These are phyloP conservation scores for Anoplopoma fimbria DNA, from an alignment of 2,113 vertebrate species.

Conservation along the genomic window DNA sequence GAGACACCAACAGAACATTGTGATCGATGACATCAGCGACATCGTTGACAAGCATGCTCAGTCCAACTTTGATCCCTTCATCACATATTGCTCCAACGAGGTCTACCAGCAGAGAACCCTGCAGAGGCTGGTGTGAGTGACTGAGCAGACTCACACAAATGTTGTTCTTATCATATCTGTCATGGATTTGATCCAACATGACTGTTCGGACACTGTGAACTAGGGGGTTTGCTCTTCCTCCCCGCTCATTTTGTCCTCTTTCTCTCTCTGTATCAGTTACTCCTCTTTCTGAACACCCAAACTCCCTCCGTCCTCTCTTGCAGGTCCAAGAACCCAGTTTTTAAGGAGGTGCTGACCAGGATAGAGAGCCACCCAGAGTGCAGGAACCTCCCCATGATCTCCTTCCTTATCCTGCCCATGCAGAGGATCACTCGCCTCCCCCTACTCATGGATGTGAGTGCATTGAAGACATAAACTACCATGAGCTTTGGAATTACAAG, in stretches of 20 bases:
- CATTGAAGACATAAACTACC: slow-evolving; percentile 19
- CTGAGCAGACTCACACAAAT: neutral
- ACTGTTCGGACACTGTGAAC: slow-evolving; percentile 14
- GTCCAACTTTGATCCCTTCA: slow-evolving; percentile 92
- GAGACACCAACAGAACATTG: slow-evolving; percentile 89
- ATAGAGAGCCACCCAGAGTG: slow-evolving; percentile 94
- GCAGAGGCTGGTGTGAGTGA: slow-evolving; percentile 92
- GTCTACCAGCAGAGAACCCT: slow-evolving; percentile 97
- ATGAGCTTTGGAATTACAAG: slow-evolving; percentile 34
- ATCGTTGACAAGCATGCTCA: slow-evolving; percentile 90
- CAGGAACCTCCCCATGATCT: slow-evolving; percentile 96
- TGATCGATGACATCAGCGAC: slow-evolving; percentile 94
- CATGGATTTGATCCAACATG: slow-evolving; percentile 25
- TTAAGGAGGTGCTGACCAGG: slow-evolving; percentile 90
- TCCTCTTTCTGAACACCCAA: neutral
- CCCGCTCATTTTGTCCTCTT: neutral
- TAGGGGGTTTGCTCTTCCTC: neutral
- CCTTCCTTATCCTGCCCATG: slow-evolving; percentile 99
- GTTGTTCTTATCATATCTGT: slow-evolving; percentile 25
- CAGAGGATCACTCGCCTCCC: slow-evolving; percentile 97
- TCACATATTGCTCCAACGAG: slow-evolving; percentile 98
- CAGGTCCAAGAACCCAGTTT: slow-evolving; percentile 87
- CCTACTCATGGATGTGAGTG: slow-evolving; percentile 96
- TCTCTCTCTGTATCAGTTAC: neutral
- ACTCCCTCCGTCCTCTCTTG: neutral